Conservation (phyloP, 2,113 vertebrate species). For the Brachionichthys hirsutus region DNA sequence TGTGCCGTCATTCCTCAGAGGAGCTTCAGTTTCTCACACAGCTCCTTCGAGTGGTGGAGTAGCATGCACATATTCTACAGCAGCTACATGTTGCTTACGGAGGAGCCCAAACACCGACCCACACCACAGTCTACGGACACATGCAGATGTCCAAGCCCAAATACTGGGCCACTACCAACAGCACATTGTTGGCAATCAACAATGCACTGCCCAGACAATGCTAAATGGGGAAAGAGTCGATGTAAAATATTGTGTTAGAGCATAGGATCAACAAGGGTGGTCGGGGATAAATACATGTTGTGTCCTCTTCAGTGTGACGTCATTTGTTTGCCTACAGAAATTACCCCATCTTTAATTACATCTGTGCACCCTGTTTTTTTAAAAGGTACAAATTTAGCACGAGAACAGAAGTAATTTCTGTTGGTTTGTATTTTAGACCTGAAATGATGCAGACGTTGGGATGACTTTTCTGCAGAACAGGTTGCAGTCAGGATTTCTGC, state of each 20-base stretch:
- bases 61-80: constrained; percentile 32
- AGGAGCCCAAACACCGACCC: constrained; percentile 38
- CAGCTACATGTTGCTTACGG: not conserved
- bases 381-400: too few relatives aligned
- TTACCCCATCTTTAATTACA: too few relatives aligned
- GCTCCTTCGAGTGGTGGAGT: constrained; percentile 15
- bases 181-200: constrained; percentile 95
- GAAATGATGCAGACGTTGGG: constrained; percentile 45
- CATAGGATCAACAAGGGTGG: constrained; percentile 44
- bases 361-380: too few relatives aligned
- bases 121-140: constrained; percentile 55
- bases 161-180: constrained; percentile 84
- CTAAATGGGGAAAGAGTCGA: constrained; percentile 75
- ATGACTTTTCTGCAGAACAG: constrained; percentile 35
- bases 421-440: not conserved
- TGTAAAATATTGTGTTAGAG: constrained; percentile 41
- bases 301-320: constrained; percentile 58
- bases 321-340: constrained; percentile 13
- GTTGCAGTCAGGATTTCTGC: constrained; percentile 28
- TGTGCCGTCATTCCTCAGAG: constrained; percentile 16
- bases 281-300: not conserved
- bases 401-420: too few relatives aligned
- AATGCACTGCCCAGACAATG: constrained; percentile 89
- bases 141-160: constrained; percentile 75
- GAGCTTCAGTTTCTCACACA: constrained; percentile 25